These are phyloP conservation scores for Diabrotica undecimpunctata DNA, from an alignment of 1,140 invertebrate species.

Conservation along the genomic window DNA sequence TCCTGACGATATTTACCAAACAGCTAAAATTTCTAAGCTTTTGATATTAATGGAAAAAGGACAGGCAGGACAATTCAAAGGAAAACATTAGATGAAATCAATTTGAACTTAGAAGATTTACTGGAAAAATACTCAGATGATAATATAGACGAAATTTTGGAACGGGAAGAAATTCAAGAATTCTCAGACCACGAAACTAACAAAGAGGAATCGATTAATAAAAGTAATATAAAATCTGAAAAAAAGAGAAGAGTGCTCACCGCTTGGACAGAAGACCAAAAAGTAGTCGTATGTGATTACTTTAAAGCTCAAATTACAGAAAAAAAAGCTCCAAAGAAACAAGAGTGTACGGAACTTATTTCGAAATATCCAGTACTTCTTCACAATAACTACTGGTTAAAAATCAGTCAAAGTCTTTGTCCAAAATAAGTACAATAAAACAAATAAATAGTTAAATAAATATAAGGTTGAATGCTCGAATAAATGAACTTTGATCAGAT, in stretches of 20 bases:
- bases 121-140: not conserved
- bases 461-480: too few species aligned
- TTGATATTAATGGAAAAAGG: slow-evolving; percentile 37
- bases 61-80: slow-evolving; percentile 35
- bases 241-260: not conserved
- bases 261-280: not conserved
- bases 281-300: not conserved
- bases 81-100: slow-evolving; percentile 40
- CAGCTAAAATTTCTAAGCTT: slow-evolving; percentile 33
- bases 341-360: not conserved
- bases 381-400: not conserved
- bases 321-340: slow-evolving; percentile 4
- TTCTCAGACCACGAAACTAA: not conserved
- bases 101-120: slow-evolving; percentile 5
- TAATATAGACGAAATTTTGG: not conserved
- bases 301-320: slow-evolving; percentile 2
- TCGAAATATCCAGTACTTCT: not conserved
- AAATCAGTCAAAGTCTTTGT: slow-evolving; percentile 7
- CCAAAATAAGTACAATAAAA: slow-evolving; percentile 4
- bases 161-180: not conserved
- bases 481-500: too few species aligned
- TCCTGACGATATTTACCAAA: slow-evolving; percentile 34
- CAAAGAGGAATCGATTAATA: not conserved
- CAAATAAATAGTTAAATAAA: too few species aligned
- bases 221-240: not conserved